Evolutionary conservation across 1,140 invertebrate species (phyloP).

Genomic region (Formica selysi): DNA sequence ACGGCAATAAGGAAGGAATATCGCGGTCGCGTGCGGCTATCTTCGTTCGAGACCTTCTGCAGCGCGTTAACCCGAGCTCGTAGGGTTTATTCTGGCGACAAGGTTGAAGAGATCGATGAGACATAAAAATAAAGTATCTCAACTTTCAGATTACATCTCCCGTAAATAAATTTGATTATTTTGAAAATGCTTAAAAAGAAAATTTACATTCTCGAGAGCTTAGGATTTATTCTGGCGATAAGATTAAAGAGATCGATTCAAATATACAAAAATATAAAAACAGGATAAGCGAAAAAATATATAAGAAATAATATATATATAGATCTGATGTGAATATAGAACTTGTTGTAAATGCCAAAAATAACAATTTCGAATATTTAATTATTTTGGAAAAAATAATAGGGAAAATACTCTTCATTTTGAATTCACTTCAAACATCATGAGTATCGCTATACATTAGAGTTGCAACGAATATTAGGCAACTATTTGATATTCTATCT

Average conservation of each 20-base stretch:
- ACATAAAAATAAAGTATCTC: conserved; percentile 1
- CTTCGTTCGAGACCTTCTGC: conserved; percentile 50
- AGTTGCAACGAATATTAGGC: no score
- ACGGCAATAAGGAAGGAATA: conserved; percentile 61
- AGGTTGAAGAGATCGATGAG: conserved; percentile 25
- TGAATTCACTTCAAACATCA: not conserved
- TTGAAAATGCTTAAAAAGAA: not conserved
- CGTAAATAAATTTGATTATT: conserved; percentile 19
- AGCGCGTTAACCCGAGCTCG: conserved; percentile 46
- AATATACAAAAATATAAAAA: not conserved
- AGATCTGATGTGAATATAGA: not conserved
- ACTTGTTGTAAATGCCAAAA: not conserved
- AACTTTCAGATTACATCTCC: not conserved
- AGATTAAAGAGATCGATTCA: not conserved
- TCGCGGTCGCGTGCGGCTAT: conserved; percentile 6
- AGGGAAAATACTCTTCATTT: not conserved
- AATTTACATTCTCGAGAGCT: not conserved
- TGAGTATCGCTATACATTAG: not conserved
- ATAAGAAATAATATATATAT: not conserved
- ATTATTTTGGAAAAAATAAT: not conserved
- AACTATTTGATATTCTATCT: no score
- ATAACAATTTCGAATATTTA: not conserved
- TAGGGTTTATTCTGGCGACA: conserved; percentile 51
- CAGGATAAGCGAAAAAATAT: not conserved
- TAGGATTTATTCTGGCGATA: not conserved